Evolutionary conservation across 2,888 invertebrate species (phyloP), one percentile per base, ranked within the genome.

Genomic region (Carabus problematicus): DNA sequence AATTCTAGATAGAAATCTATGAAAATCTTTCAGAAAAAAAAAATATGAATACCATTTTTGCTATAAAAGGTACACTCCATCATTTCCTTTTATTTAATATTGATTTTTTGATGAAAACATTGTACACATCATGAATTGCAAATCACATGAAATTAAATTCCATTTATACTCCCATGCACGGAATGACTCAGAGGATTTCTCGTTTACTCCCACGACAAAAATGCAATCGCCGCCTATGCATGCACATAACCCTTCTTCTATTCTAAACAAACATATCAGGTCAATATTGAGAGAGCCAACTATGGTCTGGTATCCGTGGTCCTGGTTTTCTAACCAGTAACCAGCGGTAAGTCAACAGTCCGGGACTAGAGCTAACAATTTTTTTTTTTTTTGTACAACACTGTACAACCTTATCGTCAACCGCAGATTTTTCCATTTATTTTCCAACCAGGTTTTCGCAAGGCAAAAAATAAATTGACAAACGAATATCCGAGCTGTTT

Each of bases 181-280:
- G 3, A 29, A 29, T 29, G 29, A 29, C 29, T 29, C 29, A 29
- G 2, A 29, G 29, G 29, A 29, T 29, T 29, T 29, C 6, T 29
- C 29, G 29, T 29, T 2, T n/a, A 2, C 29, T 29, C 29, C 29
- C 29, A 29, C 29, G 29, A 29, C 29, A 29, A 29, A 29, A 29
- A 29, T 29, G 6, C 29, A 29, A 29, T 29, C 18, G 16, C 16
- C 52, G 52, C 19, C 52, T 9, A 52, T 52, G 56, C 18, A 56
- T 39, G 11, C 56, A n/a, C n/a, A 41, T 49, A 66, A 58, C 58
- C 58, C 58, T 66, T 45, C 49, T 11, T 47, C 54, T 66, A 49
- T 66, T 40, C 59, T 49, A 66, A 59, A 59, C 66, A 66, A 66
- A 66, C 66, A 66, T 66, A 63, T 63, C 63, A 42, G 54, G 63